Percentiles rank a stretch among this genome's conserved stretches.
Evolutionary conservation across 2,888 invertebrate genomes (phyloP).

Genomic region (Chloroclystis v-ata): DNA sequence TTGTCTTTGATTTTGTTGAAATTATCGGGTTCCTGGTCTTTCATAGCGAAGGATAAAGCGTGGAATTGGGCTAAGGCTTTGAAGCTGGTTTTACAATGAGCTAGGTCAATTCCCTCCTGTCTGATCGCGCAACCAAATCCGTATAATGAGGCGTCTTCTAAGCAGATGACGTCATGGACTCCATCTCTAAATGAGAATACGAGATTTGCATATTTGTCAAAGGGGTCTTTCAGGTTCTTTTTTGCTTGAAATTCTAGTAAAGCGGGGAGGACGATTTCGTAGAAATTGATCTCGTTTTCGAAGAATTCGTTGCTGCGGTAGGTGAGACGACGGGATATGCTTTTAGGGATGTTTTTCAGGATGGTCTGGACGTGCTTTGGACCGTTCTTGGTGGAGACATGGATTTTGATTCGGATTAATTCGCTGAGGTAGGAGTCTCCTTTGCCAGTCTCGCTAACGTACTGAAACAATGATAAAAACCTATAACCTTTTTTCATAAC

Average conservation of each 20-base stretch:
- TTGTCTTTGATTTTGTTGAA: constrained; percentile 60
- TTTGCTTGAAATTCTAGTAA: constrained; percentile 63
- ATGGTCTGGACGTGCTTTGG: constrained; percentile 72
- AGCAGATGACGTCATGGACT: constrained; percentile 72
- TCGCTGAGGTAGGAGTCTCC: constrained; percentile 85
- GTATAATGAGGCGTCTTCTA: constrained; percentile 73
- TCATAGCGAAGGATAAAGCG: constrained; percentile 78
- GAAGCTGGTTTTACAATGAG: constrained; percentile 70
- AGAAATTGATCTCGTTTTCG: constrained; percentile 83
- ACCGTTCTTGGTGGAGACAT: constrained; percentile 54
- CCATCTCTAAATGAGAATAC: constrained; percentile 72
- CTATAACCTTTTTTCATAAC: too few species aligned
- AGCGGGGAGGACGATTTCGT: constrained; percentile 70
- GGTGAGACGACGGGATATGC: constrained; percentile 79
- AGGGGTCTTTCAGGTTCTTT: constrained; percentile 64
- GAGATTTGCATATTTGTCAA: constrained; percentile 68
- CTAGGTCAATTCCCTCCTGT: constrained; percentile 70
- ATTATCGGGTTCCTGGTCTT: constrained; percentile 70
- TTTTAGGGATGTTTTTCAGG: constrained; percentile 82
- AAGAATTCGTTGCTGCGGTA: constrained; percentile 83
- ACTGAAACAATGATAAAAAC: constrained; percentile 41
- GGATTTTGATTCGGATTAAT: constrained; percentile 78
- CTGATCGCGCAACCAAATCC: constrained; percentile 65
- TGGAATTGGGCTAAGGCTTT: constrained; percentile 78
- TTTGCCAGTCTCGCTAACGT: constrained; percentile 70